Conservation (phyloP, 2,888 invertebrate species). For the Oligia latruncula region DNA sequence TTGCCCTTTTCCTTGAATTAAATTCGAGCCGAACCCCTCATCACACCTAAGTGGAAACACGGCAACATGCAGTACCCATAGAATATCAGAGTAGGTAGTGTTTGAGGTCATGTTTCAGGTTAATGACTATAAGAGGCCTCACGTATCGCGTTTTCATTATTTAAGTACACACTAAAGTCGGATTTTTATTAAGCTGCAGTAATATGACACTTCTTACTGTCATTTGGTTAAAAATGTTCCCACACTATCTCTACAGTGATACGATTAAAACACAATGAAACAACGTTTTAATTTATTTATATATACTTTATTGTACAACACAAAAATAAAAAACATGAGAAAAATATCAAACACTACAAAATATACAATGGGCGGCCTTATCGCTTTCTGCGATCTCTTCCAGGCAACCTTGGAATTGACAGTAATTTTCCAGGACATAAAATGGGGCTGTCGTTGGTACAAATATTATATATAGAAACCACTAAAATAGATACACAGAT, state of each 20-base stretch:
- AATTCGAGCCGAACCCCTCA: slow-evolving; percentile 56
- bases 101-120: slow-evolving; percentile 24
- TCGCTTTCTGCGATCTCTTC: no score
- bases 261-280: background rate
- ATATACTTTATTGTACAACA: no score
- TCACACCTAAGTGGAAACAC: slow-evolving; percentile 56
- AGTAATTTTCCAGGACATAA: no score
- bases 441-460: no score
- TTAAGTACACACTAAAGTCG: background rate
- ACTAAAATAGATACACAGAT: no score
- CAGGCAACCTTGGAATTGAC: no score
- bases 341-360: no score
- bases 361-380: no score
- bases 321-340: no score
- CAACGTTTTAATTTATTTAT: background rate
- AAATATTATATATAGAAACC: no score
- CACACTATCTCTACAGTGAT: background rate
- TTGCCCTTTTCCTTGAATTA: slow-evolving; percentile 58
- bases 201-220: no score
- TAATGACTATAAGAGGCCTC: slow-evolving; percentile 32
- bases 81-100: slow-evolving; percentile 24
- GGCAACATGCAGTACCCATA: slow-evolving; percentile 28
- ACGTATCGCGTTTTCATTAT: background rate
- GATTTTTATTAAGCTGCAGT: background rate
- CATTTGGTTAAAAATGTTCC: background rate